Evolutionary conservation across 2,113 vertebrate species (phyloP), one percentile per base, ranked within the genome.

Genomic region (Ochotona curzoniae): DNA sequence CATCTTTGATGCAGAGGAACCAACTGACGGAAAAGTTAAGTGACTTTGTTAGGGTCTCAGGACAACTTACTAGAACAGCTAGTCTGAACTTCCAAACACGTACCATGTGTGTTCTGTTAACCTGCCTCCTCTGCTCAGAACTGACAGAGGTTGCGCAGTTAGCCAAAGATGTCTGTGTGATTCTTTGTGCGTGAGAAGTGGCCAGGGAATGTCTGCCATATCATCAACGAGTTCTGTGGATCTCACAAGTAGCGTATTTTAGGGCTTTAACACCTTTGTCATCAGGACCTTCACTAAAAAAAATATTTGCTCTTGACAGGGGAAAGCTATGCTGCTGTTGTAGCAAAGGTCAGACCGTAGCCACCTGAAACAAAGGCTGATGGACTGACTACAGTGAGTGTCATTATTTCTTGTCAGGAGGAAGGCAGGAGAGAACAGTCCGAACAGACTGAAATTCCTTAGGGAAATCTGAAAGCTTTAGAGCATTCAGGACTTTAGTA

Each of bases 1-100:
- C 38, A 89, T 87, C 51, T 28, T 93, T 91, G 89, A 38, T 91
- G 74, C 63, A 49, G 20, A 61, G 79, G 26, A 84, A 73, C 61
- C 83, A 44, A 88, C 47, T 93, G 47, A 51, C n/a, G 10, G 49
- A 2, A 15, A 87, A 18, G 57, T 91, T 81, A 74, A 67, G 13
- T 71, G 74, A 92, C 85, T 92, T 91, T 79, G 64, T 90, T 8
- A 17, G 82, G 69, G 54, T 86, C 92, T 95, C 69, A 70, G 67
- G 91, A 71, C 49, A 87, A 44, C 26, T 82, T 74, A 47, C n/a
- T 18, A 64, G 75, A 74, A 79, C 44, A 74, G 64, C 23, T 60
- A 57, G 23, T 57, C 78, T 81, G 82, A 54, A 64, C 54, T 67
- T 74, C 23, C 23, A 11, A 25, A 84, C 70, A 69, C 14, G 81